Base-by-base conservation (phyloP, 64 coral and sea anemone species). In the Catalaphyllia jardinei region DNA sequence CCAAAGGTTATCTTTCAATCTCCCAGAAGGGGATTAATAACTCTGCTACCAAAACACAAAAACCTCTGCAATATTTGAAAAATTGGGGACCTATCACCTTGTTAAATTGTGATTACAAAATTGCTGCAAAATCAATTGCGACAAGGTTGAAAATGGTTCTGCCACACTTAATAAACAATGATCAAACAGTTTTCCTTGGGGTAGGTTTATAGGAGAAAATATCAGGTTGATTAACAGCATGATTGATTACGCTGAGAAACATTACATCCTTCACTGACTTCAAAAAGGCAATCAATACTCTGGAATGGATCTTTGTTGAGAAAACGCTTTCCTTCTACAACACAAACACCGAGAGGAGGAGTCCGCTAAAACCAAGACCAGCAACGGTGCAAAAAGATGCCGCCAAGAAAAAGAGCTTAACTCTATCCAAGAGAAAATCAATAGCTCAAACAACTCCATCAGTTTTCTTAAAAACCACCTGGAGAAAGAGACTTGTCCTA, bases 151-250 rank as follows among this genome's bases (percentile, higher is more conserved):
- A 75, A 75, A 75, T 6, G 2, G 33, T 75, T 54, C 52, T 75
- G 38, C 73, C 73, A 19, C 11, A 75, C 38, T 38, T 75, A 31
- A 75, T 75, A 35, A 35, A 75, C 73, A 75, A 39, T 38, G 73
- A 75, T 38, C 73, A 75, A 75, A 75, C 73, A 31, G 33, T 7
- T 31, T 75, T 75, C 52, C 73, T 75, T 31, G 42, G 19, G 73
- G 73, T 75, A 75, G 73, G 38, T 75, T 31, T 35, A 75, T 75
- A 46, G 33, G 73, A 13, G 73, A 75, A 75, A 75, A 75, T 75
- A 31, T 75, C 19, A 75, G 73, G 33, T 38, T 75, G 33, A 75
- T 75, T 13, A 31, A 75, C 30, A 75, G 35, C 33, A 19, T 75
- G 19, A 75, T 75, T 19, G 33, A 29, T 38, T 75, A 75, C 73